phyloP scores from a whole-genome alignment of 2,888 invertebrate genomes.

The Eristalis pertinax region DNA sequence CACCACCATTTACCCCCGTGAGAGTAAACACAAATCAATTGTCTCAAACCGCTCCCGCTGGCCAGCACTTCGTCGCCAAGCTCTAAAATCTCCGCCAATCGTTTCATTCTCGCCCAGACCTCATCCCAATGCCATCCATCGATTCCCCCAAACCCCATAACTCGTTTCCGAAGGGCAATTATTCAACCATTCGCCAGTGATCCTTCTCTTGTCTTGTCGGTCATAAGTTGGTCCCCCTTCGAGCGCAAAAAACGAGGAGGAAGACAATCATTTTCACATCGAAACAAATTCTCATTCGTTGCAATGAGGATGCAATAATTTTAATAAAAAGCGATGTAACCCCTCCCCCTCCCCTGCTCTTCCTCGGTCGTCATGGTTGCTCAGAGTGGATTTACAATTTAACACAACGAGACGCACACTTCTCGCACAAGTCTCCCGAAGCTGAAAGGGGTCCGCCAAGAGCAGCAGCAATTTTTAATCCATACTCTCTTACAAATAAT shows the following conservation, averaged over 20 bases:
- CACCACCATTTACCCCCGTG: no score
- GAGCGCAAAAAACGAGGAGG: neutral
- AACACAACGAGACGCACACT: neutral
- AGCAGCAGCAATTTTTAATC: slow-evolving; percentile 50
- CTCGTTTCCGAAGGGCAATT: neutral
- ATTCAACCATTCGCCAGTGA: neutral
- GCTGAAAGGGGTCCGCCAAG: neutral
- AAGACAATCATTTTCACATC: slow-evolving; percentile 33
- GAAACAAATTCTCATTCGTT: slow-evolving; percentile 27
- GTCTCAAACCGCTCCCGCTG: neutral
- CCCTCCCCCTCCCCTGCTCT: neutral
- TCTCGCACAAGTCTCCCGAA: neutral
- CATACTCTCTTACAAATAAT: slow-evolving; percentile 50
- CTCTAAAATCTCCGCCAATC: neutral
- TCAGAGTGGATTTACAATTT: slow-evolving; percentile 10
- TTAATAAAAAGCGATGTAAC: slow-evolving; percentile 20
- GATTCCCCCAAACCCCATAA: neutral
- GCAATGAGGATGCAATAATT: slow-evolving; percentile 38
- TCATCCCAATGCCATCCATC: neutral
- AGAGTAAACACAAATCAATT: neutral
- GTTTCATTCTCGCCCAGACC: neutral
- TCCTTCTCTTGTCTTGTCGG: neutral
- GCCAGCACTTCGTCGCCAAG: neutral
- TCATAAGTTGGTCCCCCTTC: slow-evolving; percentile 4
- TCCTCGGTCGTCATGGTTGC: neutral